Evolutionary conservation across 2,888 invertebrate genomes (phyloP), one percentile per base, ranked within the genome.

Genomic region (Ophioninae sp.): DNA sequence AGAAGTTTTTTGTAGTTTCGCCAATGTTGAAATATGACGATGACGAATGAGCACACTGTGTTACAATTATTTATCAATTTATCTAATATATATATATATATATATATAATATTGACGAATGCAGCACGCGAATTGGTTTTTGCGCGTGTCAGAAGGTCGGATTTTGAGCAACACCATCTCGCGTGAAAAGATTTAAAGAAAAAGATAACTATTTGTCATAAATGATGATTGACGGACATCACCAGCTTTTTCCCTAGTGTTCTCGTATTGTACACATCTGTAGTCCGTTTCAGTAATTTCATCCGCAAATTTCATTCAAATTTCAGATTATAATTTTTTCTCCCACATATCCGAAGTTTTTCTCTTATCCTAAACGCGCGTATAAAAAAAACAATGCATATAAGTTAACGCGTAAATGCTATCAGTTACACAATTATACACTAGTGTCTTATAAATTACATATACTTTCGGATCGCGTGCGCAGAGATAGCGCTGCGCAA

Each of bases 121-220:
- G 72, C 64, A 69, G 20, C 41, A 30, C 65, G 75, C 37, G 50
- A 20, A 74, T n/a, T 6, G 37, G n/a, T 8, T 56, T 30, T 56
- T 68, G 50, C 21, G 20, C 39, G 50, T 10, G 39, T 56, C 65
- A 44, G 57, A 75, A 44, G 74, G 56, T 70, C 59, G 50, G 81
- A 81, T 84, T 81, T 84, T 84, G 84, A 84, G 84, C 84, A 84
- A 68, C 37, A 79, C 81, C 81, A 79, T 50, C 70, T 70, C n/a
- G 78, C 78, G 75, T 61, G 13, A 72, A 78, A 61, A 69, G 50
- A 70, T 59, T 62, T 21, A 39, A 23, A 20, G 10, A 17, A 56
- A 74, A 64, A 78, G 37, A 41, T 68, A 56, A 76, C 56, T 78
- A 75, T 83, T 74, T 50, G 81, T 20, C 67, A 44, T 30, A 23